phyloP scores from a whole-genome alignment of 2,888 invertebrate genomes.

The Cephus sareptanus region DNA sequence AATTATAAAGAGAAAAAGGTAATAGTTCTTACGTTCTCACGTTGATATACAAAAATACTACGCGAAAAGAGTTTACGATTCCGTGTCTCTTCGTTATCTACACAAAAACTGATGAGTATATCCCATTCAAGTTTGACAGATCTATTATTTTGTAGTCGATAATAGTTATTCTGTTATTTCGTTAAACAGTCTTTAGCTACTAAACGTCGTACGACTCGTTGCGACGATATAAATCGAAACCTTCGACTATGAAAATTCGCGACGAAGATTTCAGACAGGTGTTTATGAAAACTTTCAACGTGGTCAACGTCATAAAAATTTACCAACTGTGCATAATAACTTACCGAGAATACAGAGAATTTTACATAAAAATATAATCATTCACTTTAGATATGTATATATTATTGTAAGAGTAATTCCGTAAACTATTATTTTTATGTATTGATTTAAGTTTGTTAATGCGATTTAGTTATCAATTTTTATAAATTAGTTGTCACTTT shows the following conservation, averaged over 20 bases:
- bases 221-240: background rate
- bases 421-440: background rate
- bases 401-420: too few species aligned
- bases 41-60: background rate
- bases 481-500: background rate
- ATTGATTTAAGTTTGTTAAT: background rate
- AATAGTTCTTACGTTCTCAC: background rate
- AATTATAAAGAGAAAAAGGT: background rate
- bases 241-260: background rate
- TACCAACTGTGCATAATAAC: background rate
- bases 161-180: background rate
- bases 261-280: background rate
- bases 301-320: background rate
- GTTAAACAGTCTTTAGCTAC: background rate
- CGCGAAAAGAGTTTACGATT: background rate
- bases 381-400: background rate
- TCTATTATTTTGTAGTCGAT: background rate
- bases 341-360: background rate
- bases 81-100: background rate
- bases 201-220: background rate
- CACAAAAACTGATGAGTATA: background rate
- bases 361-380: background rate
- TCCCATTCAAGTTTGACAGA: background rate
- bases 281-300: background rate
- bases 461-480: background rate